A percentile compares a stretch with the other conserved stretches of the same genome.
Evolutionary conservation across 2,888 invertebrate species (phyloP).

Genomic region (Coremacera marginata): DNA sequence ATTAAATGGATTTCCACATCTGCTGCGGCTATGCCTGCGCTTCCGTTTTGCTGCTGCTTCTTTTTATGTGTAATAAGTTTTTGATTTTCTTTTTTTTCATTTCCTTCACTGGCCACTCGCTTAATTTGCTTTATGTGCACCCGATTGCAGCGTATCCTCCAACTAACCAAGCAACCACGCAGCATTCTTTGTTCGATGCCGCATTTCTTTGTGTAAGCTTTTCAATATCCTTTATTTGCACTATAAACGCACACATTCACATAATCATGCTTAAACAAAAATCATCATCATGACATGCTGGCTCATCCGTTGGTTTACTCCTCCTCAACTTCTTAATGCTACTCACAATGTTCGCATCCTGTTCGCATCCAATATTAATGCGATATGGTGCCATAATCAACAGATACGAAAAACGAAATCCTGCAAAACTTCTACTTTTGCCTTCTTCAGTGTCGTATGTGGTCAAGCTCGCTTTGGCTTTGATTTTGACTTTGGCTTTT

Average conservation of each 20-base stretch:
- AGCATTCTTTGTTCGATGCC: background rate
- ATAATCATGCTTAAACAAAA: slow-evolving; percentile 1
- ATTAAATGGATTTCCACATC: slow-evolving; percentile 57
- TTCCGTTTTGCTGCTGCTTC: slow-evolving; percentile 32
- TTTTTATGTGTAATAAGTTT: background rate
- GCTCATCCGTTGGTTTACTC: background rate
- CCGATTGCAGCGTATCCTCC: background rate
- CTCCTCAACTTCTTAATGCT: background rate
- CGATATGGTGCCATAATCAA: slow-evolving; percentile 30
- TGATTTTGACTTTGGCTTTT: background rate
- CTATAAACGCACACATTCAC: background rate
- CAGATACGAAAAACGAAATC: slow-evolving; percentile 30
- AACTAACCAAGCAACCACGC: background rate
- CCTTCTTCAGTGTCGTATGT: background rate
- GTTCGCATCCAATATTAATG: slow-evolving; percentile 23
- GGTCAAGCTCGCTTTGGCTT: background rate
- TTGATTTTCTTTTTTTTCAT: background rate
- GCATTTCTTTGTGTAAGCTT: slow-evolving; percentile 19
- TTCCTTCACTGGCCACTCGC: background rate
- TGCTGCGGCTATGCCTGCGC: slow-evolving; percentile 34
- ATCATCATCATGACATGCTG: slow-evolving; percentile 16
- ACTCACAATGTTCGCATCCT: background rate
- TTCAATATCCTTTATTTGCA: slow-evolving; percentile 29
- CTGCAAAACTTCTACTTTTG: background rate
- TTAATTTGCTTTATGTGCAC: slow-evolving; percentile 38